A percentile compares a stretch with the other conserved stretches of the same genome.
Conservation (phyloP, 2,797 vertebrate genomes). For the Gadopsis marmoratus region DNA sequence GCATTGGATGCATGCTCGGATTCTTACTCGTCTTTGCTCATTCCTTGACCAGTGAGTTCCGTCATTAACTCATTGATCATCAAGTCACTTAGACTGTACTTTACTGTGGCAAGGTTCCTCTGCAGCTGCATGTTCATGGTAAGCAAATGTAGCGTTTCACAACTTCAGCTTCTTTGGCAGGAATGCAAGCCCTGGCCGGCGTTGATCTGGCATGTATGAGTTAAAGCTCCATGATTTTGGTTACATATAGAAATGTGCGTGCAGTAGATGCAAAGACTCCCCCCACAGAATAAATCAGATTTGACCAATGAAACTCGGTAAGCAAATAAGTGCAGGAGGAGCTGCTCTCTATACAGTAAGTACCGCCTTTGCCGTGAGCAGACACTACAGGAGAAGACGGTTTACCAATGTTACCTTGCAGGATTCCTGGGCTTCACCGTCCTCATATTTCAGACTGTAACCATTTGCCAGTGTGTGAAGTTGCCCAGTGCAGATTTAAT, state of each 20-base stretch:
- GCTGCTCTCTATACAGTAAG: background rate
- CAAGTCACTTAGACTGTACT: background rate
- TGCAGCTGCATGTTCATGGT: background rate
- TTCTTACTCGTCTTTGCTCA: background rate
- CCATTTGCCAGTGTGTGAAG: conserved; percentile 51
- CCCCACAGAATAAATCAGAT: background rate
- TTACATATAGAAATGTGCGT: background rate
- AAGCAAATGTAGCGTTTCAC: background rate
- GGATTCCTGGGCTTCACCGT: conserved; percentile 36
- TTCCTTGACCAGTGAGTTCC: background rate
- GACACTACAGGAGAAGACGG: conserved; percentile 8
- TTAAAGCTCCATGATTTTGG: background rate
- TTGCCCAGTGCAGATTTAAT: conserved; percentile 69
- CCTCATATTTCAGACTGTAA: conserved; percentile 55
- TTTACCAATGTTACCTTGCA: conserved; percentile 47
- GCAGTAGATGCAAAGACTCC: background rate
- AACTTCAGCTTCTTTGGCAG: background rate
- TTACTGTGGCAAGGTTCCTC: background rate
- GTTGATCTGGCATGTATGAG: background rate
- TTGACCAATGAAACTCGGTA: background rate
- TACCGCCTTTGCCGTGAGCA: conserved; percentile 5
- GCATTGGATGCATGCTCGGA: background rate
- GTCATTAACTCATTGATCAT: too few relatives aligned
- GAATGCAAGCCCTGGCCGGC: background rate
- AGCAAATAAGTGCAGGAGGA: conserved; percentile 9